Evolutionary conservation across 2,797 vertebrate genomes (phyloP).

Genomic region (Argya squamiceps): DNA sequence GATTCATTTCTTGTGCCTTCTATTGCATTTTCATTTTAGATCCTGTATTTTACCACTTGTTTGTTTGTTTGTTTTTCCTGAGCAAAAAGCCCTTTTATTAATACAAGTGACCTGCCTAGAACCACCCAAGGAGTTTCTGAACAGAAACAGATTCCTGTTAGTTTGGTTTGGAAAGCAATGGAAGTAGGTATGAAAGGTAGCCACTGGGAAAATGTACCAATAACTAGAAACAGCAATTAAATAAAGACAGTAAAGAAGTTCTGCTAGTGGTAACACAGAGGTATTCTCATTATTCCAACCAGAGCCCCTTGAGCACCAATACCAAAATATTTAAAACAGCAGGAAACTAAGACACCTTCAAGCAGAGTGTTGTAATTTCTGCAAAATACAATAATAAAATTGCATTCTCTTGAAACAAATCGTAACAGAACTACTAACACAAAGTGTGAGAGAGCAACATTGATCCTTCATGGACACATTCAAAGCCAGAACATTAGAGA

Average conservation of each 20-base stretch:
- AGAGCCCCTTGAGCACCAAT: rapidly evolving
- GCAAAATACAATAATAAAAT: neutral
- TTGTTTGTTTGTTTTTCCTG: neutral
- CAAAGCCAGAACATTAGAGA: neutral
- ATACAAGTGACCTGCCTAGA: neutral
- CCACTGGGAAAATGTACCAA: neutral
- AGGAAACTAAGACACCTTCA: neutral
- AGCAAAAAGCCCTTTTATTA: neutral
- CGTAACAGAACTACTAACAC: neutral
- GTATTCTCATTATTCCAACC: neutral
- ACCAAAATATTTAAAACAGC: neutral
- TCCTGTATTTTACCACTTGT: neutral
- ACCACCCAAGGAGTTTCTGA: neutral
- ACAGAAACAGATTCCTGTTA: neutral
- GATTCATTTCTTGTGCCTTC: neutral
- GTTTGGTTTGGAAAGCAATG: neutral
- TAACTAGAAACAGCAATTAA: neutral
- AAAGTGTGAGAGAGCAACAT: rapidly evolving
- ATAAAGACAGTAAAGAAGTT: neutral
- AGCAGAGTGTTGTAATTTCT: neutral
- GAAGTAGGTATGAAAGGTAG: neutral
- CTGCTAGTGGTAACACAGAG: neutral
- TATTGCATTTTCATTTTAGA: neutral
- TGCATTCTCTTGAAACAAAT: neutral
- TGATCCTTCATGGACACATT: neutral